Evolutionary conservation across 2,113 vertebrate species (phyloP).

Genomic region (Eurypyga helias): DNA sequence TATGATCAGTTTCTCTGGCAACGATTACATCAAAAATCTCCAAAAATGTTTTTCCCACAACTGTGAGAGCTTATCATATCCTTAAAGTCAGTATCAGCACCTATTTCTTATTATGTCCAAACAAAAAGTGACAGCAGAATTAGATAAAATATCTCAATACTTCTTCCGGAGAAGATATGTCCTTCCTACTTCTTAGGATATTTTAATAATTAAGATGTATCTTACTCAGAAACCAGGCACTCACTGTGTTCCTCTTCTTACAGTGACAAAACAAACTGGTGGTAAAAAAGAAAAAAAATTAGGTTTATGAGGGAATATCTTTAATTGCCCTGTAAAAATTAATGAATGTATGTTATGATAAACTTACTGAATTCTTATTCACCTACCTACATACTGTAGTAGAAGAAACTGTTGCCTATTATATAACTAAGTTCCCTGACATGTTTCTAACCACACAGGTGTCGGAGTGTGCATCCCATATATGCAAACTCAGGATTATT

Average conservation of each 20-base stretch:
- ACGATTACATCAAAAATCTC: neutral
- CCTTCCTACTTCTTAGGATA: neutral
- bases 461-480: neutral
- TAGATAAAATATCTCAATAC: neutral
- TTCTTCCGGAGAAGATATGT: neutral
- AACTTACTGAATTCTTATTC: neutral
- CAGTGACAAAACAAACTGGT: neutral
- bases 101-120: neutral
- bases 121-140: neutral
- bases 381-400: neutral
- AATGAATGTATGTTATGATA: neutral
- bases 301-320: neutral
- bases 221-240: neutral
- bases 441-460: neutral
- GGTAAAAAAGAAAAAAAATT: neutral
- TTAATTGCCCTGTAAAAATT: neutral
- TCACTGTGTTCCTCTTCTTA: neutral
- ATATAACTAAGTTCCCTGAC: neutral
- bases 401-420: neutral
- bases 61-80: neutral
- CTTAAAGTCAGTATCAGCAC: neutral
- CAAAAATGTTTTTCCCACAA: neutral
- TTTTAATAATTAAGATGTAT: neutral
- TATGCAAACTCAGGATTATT: neutral
- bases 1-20: neutral